Conservation (phyloP, 1,140 invertebrate species). For the Polyergus mexicanus region DNA sequence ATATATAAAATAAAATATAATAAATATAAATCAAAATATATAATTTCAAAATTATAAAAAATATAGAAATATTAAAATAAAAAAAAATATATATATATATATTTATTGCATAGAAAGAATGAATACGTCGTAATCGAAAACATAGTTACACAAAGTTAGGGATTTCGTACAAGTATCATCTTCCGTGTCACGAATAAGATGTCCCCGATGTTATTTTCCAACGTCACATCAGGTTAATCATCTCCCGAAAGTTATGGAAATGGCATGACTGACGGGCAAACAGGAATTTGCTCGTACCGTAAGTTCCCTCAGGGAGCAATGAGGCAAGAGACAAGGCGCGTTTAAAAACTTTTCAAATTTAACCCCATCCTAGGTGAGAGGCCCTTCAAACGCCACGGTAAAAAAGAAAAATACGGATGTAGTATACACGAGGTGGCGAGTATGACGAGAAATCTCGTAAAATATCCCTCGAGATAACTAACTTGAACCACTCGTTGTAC, state of each 20-base stretch:
- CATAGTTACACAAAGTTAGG: constrained; percentile 58
- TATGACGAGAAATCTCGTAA: constrained; percentile 66
- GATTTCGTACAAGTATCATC: constrained; percentile 40
- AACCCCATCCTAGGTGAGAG: constrained; percentile 79
- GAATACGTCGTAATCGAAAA: constrained; percentile 1
- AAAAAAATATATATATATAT: too few species aligned
- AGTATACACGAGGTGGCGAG: constrained; percentile 76
- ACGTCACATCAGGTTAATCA: constrained; percentile 85
- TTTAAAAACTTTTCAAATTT: constrained; percentile 87
- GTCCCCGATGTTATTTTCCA: constrained; percentile 82
- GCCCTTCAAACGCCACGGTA: constrained; percentile 53
- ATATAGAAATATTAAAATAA: neutral
- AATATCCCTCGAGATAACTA: constrained; percentile 51
- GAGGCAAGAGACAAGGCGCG: constrained; percentile 75
- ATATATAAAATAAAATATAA: too few species aligned
- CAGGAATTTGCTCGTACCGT: constrained; percentile 79
- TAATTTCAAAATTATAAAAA: neutral
- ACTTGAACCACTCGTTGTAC: constrained; percentile 32
- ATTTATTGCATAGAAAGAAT: neutral
- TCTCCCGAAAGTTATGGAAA: constrained; percentile 80
- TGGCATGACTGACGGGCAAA: constrained; percentile 84
- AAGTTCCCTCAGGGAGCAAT: constrained; percentile 71
- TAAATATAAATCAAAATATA: neutral
- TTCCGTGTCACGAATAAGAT: constrained; percentile 62
- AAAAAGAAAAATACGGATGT: constrained; percentile 75